phyloP scores from a whole-genome alignment of 2,113 vertebrate species.

The Nannospalax galili region DNA sequence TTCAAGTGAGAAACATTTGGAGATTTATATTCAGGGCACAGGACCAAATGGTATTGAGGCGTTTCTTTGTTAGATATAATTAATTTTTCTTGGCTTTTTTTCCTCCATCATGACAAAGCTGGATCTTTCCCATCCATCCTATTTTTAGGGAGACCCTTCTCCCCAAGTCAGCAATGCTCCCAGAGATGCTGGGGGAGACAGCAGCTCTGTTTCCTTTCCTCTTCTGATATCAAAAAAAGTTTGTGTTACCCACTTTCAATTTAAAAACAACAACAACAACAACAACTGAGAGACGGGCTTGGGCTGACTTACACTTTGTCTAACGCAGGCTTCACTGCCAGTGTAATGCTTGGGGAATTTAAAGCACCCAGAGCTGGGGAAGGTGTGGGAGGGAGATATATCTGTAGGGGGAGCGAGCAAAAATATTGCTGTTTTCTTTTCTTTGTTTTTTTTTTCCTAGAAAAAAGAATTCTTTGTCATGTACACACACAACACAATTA shows the following conservation, averaged over 20 bases:
- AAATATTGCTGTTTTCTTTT: conserved; percentile 66
- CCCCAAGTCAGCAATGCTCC: neutral
- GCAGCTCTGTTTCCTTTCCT: rapidly evolving
- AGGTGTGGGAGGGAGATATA: neutral
- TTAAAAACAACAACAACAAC: neutral
- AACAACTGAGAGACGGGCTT: neutral
- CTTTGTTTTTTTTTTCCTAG: conserved; percentile 46
- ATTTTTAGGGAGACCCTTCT: neutral
- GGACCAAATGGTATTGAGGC: conserved; percentile 73
- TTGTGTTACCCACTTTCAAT: neutral
- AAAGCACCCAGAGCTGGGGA: neutral
- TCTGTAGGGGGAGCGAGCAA: neutral
- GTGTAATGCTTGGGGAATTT: neutral
- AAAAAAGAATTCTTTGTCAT: neutral
- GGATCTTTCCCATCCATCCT: conserved; percentile 29
- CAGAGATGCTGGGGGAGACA: neutral
- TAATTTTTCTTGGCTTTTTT: conserved; percentile 76
- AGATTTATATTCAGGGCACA: conserved; percentile 80
- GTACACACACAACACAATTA: conserved; percentile 44
- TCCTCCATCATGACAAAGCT: conserved; percentile 65
- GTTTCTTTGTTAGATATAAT: conserved; percentile 80
- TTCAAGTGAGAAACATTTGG: conserved; percentile 80
- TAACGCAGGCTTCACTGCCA: neutral
- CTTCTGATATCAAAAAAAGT: rapidly evolving
- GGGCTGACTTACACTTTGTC: neutral